These are phyloP conservation scores for Stenurella melanura DNA, from an alignment of 2,888 invertebrate genomes.

Conservation along the genomic window DNA sequence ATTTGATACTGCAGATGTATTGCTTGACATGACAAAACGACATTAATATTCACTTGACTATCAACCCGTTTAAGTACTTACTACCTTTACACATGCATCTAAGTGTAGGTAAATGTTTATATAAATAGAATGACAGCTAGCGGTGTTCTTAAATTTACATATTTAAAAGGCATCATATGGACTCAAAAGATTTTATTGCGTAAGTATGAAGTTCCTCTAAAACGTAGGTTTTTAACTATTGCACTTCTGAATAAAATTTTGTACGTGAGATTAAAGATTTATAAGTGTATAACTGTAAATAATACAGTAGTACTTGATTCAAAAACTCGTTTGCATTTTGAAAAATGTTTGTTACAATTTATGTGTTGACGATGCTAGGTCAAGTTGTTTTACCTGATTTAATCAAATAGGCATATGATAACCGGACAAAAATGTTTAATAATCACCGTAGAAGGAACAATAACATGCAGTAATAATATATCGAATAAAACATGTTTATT, in stretches of 20 bases:
- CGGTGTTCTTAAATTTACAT: slow-evolving; percentile 31
- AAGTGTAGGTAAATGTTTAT: slow-evolving; percentile 11
- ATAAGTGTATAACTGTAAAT: not conserved
- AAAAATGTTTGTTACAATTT: slow-evolving; percentile 1
- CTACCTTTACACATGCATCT: not conserved
- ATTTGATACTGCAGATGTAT: no score
- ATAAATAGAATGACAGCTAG: slow-evolving; percentile 23
- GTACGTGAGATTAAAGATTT: not conserved
- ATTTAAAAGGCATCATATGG: slow-evolving; percentile 3
- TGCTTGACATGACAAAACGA: no score
- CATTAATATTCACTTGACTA: no score
- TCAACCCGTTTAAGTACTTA: no score
- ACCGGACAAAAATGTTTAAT: no score
- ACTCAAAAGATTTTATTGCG: not conserved
- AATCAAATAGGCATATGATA: no score
- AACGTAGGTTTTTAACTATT: slow-evolving; percentile 7
- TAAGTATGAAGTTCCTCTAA: not conserved
- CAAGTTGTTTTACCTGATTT: not conserved
- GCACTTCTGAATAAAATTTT: not conserved
- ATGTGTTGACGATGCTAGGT: not conserved
- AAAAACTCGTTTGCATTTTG: not conserved
- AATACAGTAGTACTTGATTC: not conserved
- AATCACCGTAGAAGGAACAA: no score
- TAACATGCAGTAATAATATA: no score
- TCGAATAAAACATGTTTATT: no score